Conservation (phyloP, 2,888 invertebrate genomes). For the Melinopterus prodromus region DNA sequence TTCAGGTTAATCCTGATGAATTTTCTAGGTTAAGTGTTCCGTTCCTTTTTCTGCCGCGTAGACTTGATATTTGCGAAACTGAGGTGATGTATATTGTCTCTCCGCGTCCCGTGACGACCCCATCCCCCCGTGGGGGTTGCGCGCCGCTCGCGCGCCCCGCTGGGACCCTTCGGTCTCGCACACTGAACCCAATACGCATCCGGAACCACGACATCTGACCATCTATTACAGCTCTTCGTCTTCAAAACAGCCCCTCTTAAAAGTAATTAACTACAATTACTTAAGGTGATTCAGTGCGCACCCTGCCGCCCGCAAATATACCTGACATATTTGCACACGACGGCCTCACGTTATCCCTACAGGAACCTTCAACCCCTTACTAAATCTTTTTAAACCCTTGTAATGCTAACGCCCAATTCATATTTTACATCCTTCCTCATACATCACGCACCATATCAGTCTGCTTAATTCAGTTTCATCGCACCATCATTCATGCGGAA, state of each 20-base stretch:
- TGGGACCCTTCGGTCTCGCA: constrained; percentile 14
- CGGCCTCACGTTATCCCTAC: not conserved
- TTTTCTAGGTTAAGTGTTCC: constrained; percentile 4
- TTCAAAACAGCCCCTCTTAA: constrained; percentile 48
- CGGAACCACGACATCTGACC: constrained; percentile 54
- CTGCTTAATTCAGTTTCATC: not conserved
- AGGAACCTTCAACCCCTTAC: not conserved
- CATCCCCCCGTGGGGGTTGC: not conserved
- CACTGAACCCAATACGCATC: constrained; percentile 24
- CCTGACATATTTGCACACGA: constrained; percentile 4
- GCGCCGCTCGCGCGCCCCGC: not conserved
- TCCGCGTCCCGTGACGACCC: not conserved
- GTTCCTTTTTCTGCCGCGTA: not conserved
- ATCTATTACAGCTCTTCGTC: constrained; percentile 54
- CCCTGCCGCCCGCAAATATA: not conserved
- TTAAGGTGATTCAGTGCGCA: constrained; percentile 32
- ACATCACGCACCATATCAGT: not conserved
- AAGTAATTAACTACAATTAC: constrained; percentile 38
- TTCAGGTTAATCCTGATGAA: constrained; percentile 4
- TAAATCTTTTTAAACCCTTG: constrained; percentile 4
- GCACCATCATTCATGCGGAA: too few relatives aligned
- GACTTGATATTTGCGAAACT: not conserved
- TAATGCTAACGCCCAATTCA: not conserved
- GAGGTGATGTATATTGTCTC: constrained; percentile 4
- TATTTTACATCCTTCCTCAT: not conserved